These are phyloP conservation scores for Sceliomorpha sp. DNA, from an alignment of 2,888 invertebrate species.

Conservation along the genomic window DNA sequence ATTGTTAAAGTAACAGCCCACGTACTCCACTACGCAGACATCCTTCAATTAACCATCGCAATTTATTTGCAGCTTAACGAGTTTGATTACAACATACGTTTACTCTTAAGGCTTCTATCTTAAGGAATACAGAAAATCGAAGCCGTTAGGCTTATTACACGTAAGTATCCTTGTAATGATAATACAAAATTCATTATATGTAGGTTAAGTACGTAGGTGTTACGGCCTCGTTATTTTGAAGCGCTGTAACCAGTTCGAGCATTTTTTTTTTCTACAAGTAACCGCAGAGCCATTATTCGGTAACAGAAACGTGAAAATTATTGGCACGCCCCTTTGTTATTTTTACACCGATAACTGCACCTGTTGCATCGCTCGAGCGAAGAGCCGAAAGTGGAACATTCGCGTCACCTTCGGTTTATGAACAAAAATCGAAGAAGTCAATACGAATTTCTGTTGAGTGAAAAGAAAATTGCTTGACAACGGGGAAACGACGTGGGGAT, in stretches of 20 bases:
- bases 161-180: conserved; percentile 50
- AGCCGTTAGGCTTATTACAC: conserved; percentile 58
- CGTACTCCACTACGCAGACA: conserved; percentile 43
- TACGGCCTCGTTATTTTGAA: conserved; percentile 44
- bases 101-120: conserved; percentile 34
- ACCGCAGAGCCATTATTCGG: conserved; percentile 21
- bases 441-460: no score
- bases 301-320: conserved; percentile 14
- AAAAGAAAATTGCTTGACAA: no score
- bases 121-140: conserved; percentile 30
- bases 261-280: conserved; percentile 24
- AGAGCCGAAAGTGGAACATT: no score
- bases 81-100: conserved; percentile 48
- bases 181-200: conserved; percentile 45
- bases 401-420: no score
- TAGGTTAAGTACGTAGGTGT: conserved; percentile 51
- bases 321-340: background rate
- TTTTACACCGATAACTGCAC: no score
- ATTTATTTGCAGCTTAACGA: conserved; percentile 54
- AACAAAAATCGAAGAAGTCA: no score
- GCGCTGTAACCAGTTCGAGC: conserved; percentile 27
- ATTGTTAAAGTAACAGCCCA: conserved; percentile 48
- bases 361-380: no score
- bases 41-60: conserved; percentile 50
- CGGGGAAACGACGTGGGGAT: no score